A percentile compares a stretch with the other conserved stretches of the same genome.
phyloP scores from a whole-genome alignment of 2,888 invertebrate genomes.

The Ennomos erosarius region DNA sequence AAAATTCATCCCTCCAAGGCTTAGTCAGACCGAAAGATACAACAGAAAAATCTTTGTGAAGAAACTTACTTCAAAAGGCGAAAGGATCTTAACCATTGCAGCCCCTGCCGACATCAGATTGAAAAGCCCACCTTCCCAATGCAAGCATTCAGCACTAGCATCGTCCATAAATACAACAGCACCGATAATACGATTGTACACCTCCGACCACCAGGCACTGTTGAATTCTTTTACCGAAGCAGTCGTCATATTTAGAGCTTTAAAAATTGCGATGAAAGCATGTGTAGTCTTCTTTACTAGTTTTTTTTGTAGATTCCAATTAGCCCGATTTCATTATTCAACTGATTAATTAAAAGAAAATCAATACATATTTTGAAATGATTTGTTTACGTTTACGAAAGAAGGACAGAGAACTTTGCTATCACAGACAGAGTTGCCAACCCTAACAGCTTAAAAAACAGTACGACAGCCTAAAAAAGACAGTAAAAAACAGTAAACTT shows the following conservation, averaged over 20 bases:
- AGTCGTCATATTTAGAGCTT: conserved; percentile 45
- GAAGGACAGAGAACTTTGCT: too few species aligned
- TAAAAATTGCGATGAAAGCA: not conserved
- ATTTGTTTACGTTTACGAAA: too few species aligned
- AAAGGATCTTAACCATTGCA: conserved; percentile 86
- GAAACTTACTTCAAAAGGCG: conserved; percentile 84
- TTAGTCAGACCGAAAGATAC: too few species aligned
- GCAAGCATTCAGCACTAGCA: conserved; percentile 87
- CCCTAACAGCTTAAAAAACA: too few species aligned
- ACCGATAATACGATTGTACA: conserved; percentile 85
- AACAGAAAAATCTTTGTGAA: not conserved
- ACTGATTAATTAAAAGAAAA: too few species aligned
- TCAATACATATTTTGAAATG: too few species aligned
- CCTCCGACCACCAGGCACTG: conserved; percentile 86
- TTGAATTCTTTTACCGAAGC: conserved; percentile 73
- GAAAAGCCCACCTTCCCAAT: conserved; percentile 88
- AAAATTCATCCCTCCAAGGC: too few species aligned
- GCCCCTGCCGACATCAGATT: conserved; percentile 86
- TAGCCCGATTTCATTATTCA: not conserved
- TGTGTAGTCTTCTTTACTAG: not conserved
- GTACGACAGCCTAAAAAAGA: too few species aligned
- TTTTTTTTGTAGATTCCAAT: not conserved
- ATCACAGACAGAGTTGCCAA: too few species aligned
- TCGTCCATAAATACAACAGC: conserved; percentile 88
- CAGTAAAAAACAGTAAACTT: too few species aligned